Conservation (phyloP, 2,888 invertebrate species). For the Graphium colonna region DNA sequence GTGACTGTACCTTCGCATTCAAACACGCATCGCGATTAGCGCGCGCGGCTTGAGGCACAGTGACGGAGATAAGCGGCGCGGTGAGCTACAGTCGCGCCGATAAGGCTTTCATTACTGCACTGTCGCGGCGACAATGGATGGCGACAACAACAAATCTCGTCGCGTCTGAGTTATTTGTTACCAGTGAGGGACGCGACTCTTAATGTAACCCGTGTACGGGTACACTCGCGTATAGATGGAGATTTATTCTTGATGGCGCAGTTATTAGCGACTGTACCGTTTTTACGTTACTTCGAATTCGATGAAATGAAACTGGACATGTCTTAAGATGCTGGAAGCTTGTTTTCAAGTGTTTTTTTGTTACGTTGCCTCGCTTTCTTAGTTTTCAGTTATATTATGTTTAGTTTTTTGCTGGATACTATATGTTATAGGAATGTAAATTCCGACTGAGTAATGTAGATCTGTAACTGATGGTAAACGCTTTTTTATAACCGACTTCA, state of each 20-base stretch:
- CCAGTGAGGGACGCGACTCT: slow-evolving; percentile 28
- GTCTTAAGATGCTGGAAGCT: too few species aligned
- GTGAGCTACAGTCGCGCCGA: slow-evolving; percentile 55
- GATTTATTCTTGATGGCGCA: neutral
- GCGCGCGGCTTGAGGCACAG: slow-evolving; percentile 31
- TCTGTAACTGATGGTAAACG: too few species aligned
- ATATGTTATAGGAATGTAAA: too few species aligned
- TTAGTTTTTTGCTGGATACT: too few species aligned
- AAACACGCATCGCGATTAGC: slow-evolving; percentile 30
- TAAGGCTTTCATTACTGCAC: slow-evolving; percentile 67
- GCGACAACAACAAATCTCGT: slow-evolving; percentile 60
- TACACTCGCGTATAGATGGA: slow-evolving; percentile 2
- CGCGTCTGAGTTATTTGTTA: slow-evolving; percentile 59
- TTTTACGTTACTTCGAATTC: too few species aligned
- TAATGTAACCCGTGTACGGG: slow-evolving; percentile 11
- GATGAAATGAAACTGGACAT: too few species aligned
- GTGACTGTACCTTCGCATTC: neutral
- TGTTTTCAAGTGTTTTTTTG: too few species aligned
- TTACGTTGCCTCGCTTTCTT: too few species aligned
- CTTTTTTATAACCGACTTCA: too few species aligned
- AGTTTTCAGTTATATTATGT: too few species aligned
- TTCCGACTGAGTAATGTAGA: too few species aligned
- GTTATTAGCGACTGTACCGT: neutral
- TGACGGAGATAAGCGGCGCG: slow-evolving; percentile 37
- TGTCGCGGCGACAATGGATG: slow-evolving; percentile 61